Base-by-base conservation (phyloP, 2,113 vertebrate species). In the Phoxinus phoxinus region DNA sequence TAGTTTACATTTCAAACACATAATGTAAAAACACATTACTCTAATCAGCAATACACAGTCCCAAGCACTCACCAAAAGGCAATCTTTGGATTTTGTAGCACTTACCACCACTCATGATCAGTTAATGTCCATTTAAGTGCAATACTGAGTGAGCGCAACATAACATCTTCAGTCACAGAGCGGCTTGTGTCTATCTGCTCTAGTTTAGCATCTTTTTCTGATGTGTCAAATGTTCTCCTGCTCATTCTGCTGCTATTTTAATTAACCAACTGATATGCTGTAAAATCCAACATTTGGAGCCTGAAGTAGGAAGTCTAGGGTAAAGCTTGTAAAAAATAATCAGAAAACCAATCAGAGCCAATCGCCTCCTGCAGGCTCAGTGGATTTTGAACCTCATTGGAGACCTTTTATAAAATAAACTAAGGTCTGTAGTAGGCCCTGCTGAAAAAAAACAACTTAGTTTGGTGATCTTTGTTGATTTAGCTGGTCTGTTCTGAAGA, bases 61-160 rank as follows among this genome's bases (percentile, higher is more conserved):
- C 21, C 9, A 73, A 73, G 41, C 37, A 73, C 71, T 73, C 71
- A 46, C 71, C 71, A 73, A 15, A 3, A 15, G 37, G 37, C 35
- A 72, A n/a, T 44, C 37, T 44, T 5, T 2, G 21, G 10, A 12
- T 72, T 72, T n/a, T n/a, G 21, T 46, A 25, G 41, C 71, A 25
- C 37, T 73, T 46, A 73, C 44, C 71, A 46, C 41, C 41, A 73
- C 71, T 73, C 71, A 46, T 46, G 23, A 73, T 25, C 37, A 73
- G 37, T 25, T 73, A 73, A 73, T 46, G 71, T 46, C 41, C 71
- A 48, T n/a, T 74, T 44, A 48, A 74, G 71, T 15, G 37, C 41
- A 48, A 74, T 46, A 48, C 25, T n/a, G 37, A 74, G 13, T 17
- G n/a, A 74, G 41, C 6, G n/a, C 71, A 44, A 27, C 71, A 72